Percentiles rank a stretch among this genome's conserved stretches.
Conservation (phyloP, 1,140 invertebrate genomes). For the Centruroides sculpturatus region DNA sequence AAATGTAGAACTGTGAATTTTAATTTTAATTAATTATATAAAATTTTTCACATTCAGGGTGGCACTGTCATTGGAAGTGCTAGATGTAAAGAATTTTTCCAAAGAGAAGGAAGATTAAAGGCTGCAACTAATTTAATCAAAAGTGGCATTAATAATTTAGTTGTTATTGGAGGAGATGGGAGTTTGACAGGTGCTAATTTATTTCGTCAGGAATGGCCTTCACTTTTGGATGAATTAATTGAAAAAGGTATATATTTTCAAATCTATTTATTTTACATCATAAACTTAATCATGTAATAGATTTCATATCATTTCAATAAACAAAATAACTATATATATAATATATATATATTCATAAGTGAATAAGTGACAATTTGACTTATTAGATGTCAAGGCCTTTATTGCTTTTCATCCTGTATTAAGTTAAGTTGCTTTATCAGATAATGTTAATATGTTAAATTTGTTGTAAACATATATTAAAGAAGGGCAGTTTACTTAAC, state of each 20-base stretch:
- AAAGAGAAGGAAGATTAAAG: slow-evolving; percentile 67
- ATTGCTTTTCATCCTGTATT: too few species aligned
- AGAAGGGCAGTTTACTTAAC: too few species aligned
- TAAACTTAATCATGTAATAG: neutral
- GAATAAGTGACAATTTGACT: too few species aligned
- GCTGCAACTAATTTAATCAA: slow-evolving; percentile 84
- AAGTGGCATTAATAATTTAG: slow-evolving; percentile 82
- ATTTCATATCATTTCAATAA: neutral
- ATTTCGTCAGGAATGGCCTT: slow-evolving; percentile 68
- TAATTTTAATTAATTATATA: too few species aligned
- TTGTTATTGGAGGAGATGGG: slow-evolving; percentile 97
- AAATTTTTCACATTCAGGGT: slow-evolving; percentile 39
- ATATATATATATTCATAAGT: too few species aligned
- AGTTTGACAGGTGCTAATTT: slow-evolving; percentile 94
- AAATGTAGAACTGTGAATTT: too few species aligned
- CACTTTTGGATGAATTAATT: slow-evolving; percentile 66
- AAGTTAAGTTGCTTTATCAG: too few species aligned
- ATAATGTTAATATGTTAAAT: too few species aligned
- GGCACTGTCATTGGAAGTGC: slow-evolving; percentile 97
- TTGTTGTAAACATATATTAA: too few species aligned
- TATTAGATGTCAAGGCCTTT: too few species aligned
- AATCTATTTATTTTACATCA: slow-evolving; percentile 19
- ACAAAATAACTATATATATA: too few species aligned
- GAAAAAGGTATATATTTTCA: slow-evolving; percentile 32
- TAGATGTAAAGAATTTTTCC: slow-evolving; percentile 78